Conservation (phyloP, 2,113 vertebrate species). For the Copsychus sechellarum region DNA sequence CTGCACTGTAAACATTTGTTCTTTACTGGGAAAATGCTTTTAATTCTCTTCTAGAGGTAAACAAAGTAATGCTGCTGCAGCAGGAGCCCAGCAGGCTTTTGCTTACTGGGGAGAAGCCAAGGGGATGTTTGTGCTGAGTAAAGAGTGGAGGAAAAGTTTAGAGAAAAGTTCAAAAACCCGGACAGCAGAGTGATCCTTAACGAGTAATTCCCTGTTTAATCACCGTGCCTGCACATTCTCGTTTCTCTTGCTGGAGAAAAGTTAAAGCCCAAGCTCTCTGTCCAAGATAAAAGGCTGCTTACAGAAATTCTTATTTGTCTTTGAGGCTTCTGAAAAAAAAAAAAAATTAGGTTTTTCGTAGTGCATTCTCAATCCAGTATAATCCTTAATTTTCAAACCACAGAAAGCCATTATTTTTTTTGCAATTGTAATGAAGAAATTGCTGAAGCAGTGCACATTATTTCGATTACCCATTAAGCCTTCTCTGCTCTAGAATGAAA, state of each 20-base stretch:
- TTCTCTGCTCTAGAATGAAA: not conserved
- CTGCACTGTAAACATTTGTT: not conserved
- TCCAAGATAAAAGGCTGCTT: not conserved
- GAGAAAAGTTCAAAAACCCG: not conserved
- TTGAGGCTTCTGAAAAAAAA: not conserved
- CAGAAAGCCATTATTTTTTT: not conserved
- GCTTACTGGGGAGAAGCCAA: not conserved
- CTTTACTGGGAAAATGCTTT: not conserved
- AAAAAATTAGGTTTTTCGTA: not conserved
- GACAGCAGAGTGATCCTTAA: accelerated
- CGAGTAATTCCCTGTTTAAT: not conserved
- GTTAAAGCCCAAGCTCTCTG: not conserved
- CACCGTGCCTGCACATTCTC: not conserved
- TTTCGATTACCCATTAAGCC: not conserved
- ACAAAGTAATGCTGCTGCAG: not conserved
- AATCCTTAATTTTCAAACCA: slow-evolving; percentile 42
- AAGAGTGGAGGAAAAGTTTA: not conserved
- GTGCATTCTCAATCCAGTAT: not conserved
- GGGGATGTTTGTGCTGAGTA: accelerated
- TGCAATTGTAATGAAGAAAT: slow-evolving; percentile 10
- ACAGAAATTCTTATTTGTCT: not conserved
- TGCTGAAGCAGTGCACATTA: slow-evolving; percentile 6
- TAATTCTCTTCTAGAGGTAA: not conserved
- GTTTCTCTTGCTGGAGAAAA: not conserved
- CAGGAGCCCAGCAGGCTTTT: not conserved